phyloP scores from a whole-genome alignment of 1,140 invertebrate species.

The Drosophila suzukii region DNA sequence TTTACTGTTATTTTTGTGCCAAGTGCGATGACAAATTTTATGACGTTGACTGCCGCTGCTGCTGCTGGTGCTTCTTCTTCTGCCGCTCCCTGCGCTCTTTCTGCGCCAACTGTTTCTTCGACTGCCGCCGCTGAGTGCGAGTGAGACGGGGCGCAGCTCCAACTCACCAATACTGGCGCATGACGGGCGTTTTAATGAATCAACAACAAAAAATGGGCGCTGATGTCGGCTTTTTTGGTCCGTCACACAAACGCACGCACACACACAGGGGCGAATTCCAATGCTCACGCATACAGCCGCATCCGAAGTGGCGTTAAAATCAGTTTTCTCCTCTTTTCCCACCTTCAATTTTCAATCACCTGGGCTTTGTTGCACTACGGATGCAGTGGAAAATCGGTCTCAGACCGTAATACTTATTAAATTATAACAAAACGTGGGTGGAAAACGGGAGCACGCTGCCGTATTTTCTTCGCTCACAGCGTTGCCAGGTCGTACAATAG shows the following conservation, averaged over 20 bases:
- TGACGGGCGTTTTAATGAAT: slow-evolving; percentile 72
- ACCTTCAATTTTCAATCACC: neutral
- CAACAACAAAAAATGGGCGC: slow-evolving; percentile 82
- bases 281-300: slow-evolving; percentile 48
- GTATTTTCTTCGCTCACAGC: slow-evolving; percentile 6
- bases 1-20: slow-evolving; percentile 23
- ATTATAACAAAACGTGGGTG: slow-evolving; percentile 46
- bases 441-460: slow-evolving; percentile 29
- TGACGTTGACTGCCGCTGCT: slow-evolving; percentile 60
- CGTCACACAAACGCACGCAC: slow-evolving; percentile 43
- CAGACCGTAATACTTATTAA: slow-evolving; percentile 35
- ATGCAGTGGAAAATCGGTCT: slow-evolving; percentile 17
- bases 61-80: slow-evolving; percentile 45
- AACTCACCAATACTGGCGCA: slow-evolving; percentile 60
- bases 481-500: slow-evolving; percentile 9
- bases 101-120: slow-evolving; percentile 67
- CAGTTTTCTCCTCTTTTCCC: neutral
- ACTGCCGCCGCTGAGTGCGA: slow-evolving; percentile 28
- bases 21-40: slow-evolving; percentile 73
- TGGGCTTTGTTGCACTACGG: neutral
- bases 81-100: slow-evolving; percentile 66
- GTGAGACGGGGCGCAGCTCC: slow-evolving; percentile 63
- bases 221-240: slow-evolving; percentile 82
- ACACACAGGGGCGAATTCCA: slow-evolving; percentile 65
- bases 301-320: slow-evolving; percentile 11